These are phyloP conservation scores for Darevskia nairensis DNA, from an alignment of 2,797 vertebrate genomes.

Conservation along the genomic window DNA sequence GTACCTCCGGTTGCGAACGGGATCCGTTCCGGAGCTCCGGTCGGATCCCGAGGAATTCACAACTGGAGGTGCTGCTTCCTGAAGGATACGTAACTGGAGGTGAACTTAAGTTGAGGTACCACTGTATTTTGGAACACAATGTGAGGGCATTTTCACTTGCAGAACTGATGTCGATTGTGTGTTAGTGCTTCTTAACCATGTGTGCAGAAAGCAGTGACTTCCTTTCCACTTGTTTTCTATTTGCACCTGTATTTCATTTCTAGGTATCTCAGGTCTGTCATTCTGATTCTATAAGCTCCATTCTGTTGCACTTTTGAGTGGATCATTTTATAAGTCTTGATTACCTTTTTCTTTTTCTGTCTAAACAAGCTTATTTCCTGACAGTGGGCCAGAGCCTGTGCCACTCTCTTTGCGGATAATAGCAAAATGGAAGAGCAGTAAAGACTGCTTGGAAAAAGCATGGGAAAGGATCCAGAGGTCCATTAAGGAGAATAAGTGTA, in stretches of 20 bases:
- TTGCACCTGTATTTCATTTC: background rate
- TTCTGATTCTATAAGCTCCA: background rate
- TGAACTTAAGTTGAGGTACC: too few species aligned
- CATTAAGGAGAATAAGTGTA: slow-evolving; percentile 23
- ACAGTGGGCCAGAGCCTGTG: slow-evolving; percentile 7
- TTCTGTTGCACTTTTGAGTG: background rate
- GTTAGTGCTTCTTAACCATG: background rate
- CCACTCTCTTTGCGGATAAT: slow-evolving; percentile 1
- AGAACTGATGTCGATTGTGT: too few species aligned
- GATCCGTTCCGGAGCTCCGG: too few species aligned
- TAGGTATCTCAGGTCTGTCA: background rate
- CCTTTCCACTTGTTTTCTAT: background rate
- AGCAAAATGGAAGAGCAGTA: slow-evolving; percentile 29
- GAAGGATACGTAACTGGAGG: too few species aligned
- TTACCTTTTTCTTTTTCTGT: background rate
- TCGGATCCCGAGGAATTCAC: too few species aligned
- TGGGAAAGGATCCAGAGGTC: slow-evolving; percentile 43
- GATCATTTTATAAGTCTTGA: background rate
- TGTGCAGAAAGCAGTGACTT: background rate
- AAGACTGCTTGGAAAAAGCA: slow-evolving; percentile 35
- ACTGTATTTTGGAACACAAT: too few species aligned
- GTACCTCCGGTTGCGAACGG: too few species aligned
- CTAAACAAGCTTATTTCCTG: slow-evolving; percentile 22
- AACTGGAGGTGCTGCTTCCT: too few species aligned
- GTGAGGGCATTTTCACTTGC: too few species aligned